phyloP scores from a whole-genome alignment of 35 echinoderm and acorn worm species.

The Heliocidaris erythrogramma region DNA sequence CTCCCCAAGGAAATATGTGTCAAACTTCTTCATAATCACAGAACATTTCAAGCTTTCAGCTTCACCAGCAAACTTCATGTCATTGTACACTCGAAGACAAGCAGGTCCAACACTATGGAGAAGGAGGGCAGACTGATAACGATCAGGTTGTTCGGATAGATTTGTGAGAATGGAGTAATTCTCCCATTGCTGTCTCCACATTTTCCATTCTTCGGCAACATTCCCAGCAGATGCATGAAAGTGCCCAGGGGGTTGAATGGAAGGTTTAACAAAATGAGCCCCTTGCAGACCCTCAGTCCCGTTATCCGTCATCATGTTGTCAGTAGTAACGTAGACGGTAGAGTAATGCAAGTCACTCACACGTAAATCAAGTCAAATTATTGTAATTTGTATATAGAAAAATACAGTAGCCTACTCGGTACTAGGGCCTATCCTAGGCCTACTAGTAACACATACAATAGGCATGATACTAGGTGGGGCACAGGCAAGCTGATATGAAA shows the following conservation, averaged over 20 bases:
- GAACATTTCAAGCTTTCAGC: conserved; percentile 25
- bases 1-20: conserved; percentile 45
- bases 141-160: background rate
- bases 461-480: no score
- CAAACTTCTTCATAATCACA: conserved; percentile 33
- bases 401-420: no score
- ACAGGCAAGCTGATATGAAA: no score
- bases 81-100: conserved; percentile 27
- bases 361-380: no score
- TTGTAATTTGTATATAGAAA: no score
- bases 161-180: conserved; percentile 51
- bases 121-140: no score
- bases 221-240: conserved; percentile 35
- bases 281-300: background rate
- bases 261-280: background rate
- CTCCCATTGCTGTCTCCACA: conserved; percentile 56
- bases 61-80: conserved; percentile 29
- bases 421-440: no score
- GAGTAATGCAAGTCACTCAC: no score
- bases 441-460: no score
- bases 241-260: background rate
- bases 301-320: no score
- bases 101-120: conserved; percentile 32
- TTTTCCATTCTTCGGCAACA: conserved; percentile 54
- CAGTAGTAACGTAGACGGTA: no score